phyloP scores from a whole-genome alignment of 1,140 invertebrate genomes.

The Hycleus cichorii region DNA sequence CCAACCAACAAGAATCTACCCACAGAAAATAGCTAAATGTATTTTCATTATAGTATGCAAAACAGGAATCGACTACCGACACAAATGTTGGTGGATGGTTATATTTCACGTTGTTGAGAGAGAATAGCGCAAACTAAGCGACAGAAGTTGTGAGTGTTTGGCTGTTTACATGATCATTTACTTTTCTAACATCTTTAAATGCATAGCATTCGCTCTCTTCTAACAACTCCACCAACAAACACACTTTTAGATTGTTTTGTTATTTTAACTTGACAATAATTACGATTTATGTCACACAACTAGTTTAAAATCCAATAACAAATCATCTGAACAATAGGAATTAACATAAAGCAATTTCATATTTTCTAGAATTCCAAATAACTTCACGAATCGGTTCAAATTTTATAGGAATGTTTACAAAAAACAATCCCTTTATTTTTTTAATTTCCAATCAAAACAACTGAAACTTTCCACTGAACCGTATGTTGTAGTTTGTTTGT shows the following conservation, averaged over 20 bases:
- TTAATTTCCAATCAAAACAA: no score
- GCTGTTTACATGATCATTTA: conserved; percentile 32
- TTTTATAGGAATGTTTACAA: no score
- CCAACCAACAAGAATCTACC: conserved; percentile 1
- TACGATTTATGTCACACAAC: neutral
- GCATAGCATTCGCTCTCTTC: conserved; percentile 25
- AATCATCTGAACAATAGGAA: no score
- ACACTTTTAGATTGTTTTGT: conserved; percentile 22
- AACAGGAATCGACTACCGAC: conserved; percentile 25
- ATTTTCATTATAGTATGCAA: conserved; percentile 37
- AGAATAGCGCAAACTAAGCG: conserved; percentile 7
- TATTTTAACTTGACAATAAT: conserved; percentile 4
- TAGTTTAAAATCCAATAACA: no score
- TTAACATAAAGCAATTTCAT: no score
- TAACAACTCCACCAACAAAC: conserved; percentile 12
- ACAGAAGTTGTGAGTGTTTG: conserved; percentile 15
- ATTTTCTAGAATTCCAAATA: no score
- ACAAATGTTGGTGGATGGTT: conserved; percentile 11
- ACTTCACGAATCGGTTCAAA: no score
- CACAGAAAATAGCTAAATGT: conserved; percentile 30
- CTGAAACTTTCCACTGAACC: no score
- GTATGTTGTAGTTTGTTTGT: no score
- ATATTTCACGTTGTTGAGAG: conserved; percentile 24
- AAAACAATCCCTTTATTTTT: no score
- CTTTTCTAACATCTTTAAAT: conserved; percentile 31